Conservation (phyloP, 2,113 vertebrate species). For the Ovis canadensis region DNA sequence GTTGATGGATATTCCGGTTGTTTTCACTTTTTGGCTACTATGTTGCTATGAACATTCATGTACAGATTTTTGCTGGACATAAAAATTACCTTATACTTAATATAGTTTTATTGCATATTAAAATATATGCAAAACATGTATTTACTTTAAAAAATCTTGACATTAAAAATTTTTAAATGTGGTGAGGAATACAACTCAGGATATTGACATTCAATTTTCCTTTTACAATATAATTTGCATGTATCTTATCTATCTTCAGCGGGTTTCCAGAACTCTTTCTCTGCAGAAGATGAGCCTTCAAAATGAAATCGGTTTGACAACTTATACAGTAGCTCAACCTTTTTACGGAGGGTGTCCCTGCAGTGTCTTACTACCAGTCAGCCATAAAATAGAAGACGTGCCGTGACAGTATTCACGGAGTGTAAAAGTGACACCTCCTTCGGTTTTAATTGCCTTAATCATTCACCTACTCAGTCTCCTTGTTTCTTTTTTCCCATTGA, state of each 20-base stretch:
- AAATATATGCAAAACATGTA: neutral
- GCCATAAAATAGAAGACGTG: constrained; percentile 35
- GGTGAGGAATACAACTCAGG: neutral
- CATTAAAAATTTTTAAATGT: neutral
- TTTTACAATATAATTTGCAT: neutral
- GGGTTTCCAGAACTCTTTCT: neutral
- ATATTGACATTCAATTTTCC: neutral
- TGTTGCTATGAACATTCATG: neutral
- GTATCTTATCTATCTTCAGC: constrained; percentile 12
- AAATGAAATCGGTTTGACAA: constrained; percentile 48
- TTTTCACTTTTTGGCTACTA: neutral
- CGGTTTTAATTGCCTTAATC: constrained; percentile 56
- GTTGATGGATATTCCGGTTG: neutral
- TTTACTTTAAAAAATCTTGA: neutral
- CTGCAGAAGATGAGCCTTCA: constrained; percentile 25
- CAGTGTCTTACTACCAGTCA: constrained; percentile 43
- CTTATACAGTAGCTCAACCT: neutral
- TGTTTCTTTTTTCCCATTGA: neutral
- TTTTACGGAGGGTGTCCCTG: neutral
- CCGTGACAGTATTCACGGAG: neutral
- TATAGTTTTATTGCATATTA: neutral
- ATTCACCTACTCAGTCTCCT: neutral
- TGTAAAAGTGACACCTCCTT: constrained; percentile 45
- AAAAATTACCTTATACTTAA: neutral
- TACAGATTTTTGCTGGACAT: neutral